Percentiles rank a stretch among this genome's conserved stretches.
phyloP scores from a whole-genome alignment of 1,140 invertebrate genomes.

The Druon quercuslanigerum region DNA sequence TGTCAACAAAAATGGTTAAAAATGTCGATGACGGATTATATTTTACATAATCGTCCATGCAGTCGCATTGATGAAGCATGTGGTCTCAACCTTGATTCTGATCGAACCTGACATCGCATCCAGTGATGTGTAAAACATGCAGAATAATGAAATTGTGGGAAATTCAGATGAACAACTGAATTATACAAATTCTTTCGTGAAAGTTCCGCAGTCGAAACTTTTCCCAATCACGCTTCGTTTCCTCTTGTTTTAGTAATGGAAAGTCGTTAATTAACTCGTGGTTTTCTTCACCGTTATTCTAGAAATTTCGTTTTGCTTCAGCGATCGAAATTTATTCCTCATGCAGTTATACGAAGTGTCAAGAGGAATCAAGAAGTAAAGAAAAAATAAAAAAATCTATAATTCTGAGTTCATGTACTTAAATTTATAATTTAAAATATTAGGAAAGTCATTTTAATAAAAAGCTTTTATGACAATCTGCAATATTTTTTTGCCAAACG shows the following conservation, averaged over 20 bases:
- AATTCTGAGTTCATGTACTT: not conserved
- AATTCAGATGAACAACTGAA: not conserved
- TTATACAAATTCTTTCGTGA: not conserved
- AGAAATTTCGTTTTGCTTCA: slow-evolving; percentile 10
- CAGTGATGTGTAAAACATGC: not conserved
- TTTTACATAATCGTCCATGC: slow-evolving; percentile 4
- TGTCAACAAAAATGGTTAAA: slow-evolving; percentile 5
- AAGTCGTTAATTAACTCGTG: slow-evolving; percentile 5
- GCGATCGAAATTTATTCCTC: slow-evolving; percentile 6
- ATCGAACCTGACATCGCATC: not conserved
- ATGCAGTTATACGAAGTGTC: not conserved
- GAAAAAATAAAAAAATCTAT: not conserved
- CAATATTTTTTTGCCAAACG: too few relatives aligned
- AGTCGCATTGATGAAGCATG: not conserved
- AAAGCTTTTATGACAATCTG: too few relatives aligned
- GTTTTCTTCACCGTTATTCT: not conserved
- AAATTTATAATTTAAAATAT: too few relatives aligned
- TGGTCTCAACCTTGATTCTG: slow-evolving; percentile 4
- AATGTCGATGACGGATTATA: not conserved
- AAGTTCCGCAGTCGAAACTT: not conserved
- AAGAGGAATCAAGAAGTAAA: not conserved
- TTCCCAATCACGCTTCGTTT: not conserved
- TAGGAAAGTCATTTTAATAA: too few relatives aligned
- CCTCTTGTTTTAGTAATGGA: not conserved
- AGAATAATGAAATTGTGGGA: not conserved